A percentile compares a stretch with the other conserved stretches of the same genome.
phyloP scores from a whole-genome alignment of 2,113 vertebrate genomes.

The Actenoides hombroni region DNA sequence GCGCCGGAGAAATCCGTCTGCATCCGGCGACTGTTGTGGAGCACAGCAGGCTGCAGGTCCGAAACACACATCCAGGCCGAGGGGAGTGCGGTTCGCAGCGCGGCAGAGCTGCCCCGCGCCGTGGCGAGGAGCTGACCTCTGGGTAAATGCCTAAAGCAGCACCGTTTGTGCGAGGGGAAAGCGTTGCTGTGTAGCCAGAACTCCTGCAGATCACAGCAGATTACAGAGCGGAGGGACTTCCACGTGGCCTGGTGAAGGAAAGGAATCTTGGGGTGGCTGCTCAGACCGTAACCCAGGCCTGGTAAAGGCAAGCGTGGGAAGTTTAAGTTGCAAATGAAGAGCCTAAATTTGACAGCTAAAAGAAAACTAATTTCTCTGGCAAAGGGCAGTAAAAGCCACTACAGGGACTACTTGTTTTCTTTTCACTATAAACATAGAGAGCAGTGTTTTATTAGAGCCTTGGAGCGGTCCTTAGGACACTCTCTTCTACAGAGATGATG shows the following conservation, averaged over 20 bases:
- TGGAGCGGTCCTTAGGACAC: rapidly evolving
- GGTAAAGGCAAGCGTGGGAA: not conserved
- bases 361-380: not conserved
- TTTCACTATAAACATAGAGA: not conserved
- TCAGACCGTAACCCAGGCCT: not conserved
- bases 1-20: not conserved
- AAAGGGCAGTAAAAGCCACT: not conserved
- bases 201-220: not conserved
- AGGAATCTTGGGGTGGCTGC: not conserved
- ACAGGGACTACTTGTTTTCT: not conserved
- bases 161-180: not conserved
- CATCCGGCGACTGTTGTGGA: rapidly evolving
- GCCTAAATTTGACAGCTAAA: not conserved
- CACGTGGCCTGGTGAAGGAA: not conserved
- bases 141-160: not conserved
- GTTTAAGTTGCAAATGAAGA: not conserved
- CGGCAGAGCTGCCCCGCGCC: not conserved
- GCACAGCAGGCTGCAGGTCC: not conserved
- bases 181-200: not conserved
- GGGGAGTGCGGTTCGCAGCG: not conserved
- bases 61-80: rapidly evolving
- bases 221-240: not conserved
- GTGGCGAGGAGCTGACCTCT: rapidly evolving
- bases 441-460: not conserved
- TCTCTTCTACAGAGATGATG: not conserved